Percentiles rank a stretch among this genome's conserved stretches.
Evolutionary conservation across 2,113 vertebrate genomes (phyloP).

Genomic region (Electrona antarctica): DNA sequence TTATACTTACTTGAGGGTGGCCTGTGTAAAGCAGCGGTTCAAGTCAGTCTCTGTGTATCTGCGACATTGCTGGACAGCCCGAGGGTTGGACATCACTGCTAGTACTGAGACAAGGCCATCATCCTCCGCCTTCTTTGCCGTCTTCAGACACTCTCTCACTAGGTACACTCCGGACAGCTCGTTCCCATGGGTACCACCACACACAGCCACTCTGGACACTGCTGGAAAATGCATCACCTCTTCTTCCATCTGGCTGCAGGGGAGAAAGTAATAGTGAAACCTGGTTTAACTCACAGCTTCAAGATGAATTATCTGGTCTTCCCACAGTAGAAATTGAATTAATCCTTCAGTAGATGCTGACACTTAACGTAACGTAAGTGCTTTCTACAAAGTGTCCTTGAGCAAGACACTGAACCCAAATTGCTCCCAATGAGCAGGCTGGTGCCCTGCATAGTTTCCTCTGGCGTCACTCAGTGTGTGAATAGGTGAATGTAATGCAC

Average conservation of each 20-base stretch:
- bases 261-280: background rate
- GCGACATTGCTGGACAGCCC: slow-evolving; percentile 68
- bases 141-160: slow-evolving; percentile 71
- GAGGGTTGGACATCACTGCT: slow-evolving; percentile 71
- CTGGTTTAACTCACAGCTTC: too few species aligned
- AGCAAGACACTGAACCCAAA: too few species aligned
- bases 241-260: slow-evolving; percentile 59
- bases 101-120: slow-evolving; percentile 25
- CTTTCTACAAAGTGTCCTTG: too few species aligned
- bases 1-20: slow-evolving; percentile 65
- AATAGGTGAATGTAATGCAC: too few species aligned
- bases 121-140: slow-evolving; percentile 15
- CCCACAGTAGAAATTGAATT: too few species aligned
- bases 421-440: too few species aligned
- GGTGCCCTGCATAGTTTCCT: too few species aligned
- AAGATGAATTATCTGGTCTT: too few species aligned
- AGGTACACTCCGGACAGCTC: slow-evolving; percentile 83
- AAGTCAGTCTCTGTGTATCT: slow-evolving; percentile 75
- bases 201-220: slow-evolving; percentile 76
- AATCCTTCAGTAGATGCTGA: too few species aligned
- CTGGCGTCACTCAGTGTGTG: too few species aligned
- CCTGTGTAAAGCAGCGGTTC: slow-evolving; percentile 77
- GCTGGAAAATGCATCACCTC: slow-evolving; percentile 56
- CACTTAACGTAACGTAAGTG: too few species aligned
- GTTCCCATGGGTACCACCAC: slow-evolving; percentile 85